A percentile compares a stretch with the other conserved stretches of the same genome.
Evolutionary conservation across 2,797 vertebrate species (phyloP).

Genomic region (Bucorvus abyssinicus): DNA sequence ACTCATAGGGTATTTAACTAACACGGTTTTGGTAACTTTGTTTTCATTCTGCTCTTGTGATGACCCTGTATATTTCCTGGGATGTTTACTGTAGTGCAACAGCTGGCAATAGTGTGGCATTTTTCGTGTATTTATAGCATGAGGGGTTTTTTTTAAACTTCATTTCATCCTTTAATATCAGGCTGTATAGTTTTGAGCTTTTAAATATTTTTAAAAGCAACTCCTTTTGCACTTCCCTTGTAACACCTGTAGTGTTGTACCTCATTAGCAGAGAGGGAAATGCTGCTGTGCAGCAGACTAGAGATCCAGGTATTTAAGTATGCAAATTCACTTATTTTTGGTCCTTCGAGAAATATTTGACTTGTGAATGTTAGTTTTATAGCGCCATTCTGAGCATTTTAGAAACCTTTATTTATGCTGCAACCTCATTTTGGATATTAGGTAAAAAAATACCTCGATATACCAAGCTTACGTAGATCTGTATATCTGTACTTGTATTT

Average conservation of each 20-base stretch:
- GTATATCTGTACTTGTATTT: background rate
- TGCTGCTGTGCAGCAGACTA: background rate
- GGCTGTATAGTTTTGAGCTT: background rate
- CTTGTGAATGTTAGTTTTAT: background rate
- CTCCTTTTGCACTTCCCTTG: background rate
- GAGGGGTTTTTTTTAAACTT: background rate
- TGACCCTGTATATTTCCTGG: background rate
- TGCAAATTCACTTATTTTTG: background rate
- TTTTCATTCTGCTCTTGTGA: background rate
- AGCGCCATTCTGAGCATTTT: background rate
- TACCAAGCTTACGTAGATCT: background rate
- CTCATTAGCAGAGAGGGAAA: background rate
- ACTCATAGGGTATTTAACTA: background rate
- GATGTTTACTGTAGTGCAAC: background rate
- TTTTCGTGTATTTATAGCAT: background rate
- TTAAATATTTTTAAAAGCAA: background rate
- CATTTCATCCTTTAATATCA: background rate
- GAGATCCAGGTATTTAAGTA: background rate
- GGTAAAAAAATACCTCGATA: background rate
- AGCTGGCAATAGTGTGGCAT: background rate
- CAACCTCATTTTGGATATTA: background rate
- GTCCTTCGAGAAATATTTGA: background rate
- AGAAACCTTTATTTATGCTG: background rate
- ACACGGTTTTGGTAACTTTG: background rate
- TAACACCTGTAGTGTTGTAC: background rate